Percentiles rank a stretch among this genome's conserved stretches.
These are phyloP conservation scores for Notarius lentiginosus DNA, from an alignment of 2,113 vertebrate genomes.

Conservation along the genomic window DNA sequence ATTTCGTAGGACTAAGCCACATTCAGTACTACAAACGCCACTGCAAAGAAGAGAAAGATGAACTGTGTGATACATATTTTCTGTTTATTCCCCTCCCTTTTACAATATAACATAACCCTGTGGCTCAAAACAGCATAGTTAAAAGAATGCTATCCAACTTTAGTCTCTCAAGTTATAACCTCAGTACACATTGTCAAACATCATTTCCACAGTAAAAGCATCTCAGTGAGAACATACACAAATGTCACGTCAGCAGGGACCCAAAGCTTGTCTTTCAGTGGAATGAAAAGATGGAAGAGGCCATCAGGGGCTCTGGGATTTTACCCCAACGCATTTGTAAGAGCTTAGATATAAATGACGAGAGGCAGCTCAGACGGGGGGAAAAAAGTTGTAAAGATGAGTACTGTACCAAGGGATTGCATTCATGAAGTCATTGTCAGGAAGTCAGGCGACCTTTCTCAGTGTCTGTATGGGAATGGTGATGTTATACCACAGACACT, in stretches of 20 bases:
- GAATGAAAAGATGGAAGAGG: constrained; percentile 26
- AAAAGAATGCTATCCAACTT: constrained; percentile 6
- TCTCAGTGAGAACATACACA: constrained; percentile 26
- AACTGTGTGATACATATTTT: neutral
- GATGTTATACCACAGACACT: constrained; percentile 10
- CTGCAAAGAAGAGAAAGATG: neutral
- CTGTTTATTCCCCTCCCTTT: neutral
- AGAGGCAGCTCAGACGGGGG: neutral
- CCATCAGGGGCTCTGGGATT: constrained; percentile 3
- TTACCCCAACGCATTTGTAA: constrained; percentile 3
- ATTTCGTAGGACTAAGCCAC: neutral
- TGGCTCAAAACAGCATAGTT: neutral
- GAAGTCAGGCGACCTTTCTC: constrained; percentile 15
- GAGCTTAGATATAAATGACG: neutral
- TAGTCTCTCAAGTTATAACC: neutral
- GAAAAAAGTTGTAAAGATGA: neutral
- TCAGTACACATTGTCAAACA: neutral
- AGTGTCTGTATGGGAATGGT: neutral
- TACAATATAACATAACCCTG: neutral
- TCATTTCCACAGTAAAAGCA: constrained; percentile 28
- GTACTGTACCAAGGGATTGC: constrained; percentile 11
- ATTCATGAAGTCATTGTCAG: constrained; percentile 26
- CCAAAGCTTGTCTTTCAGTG: neutral
- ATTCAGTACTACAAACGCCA: neutral
- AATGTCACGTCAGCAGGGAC: constrained; percentile 49